Evolutionary conservation across 92 coral and sea anemone genomes (phyloP), one percentile per base, ranked within the genome.

Genomic region (Nematostella vectensis): DNA sequence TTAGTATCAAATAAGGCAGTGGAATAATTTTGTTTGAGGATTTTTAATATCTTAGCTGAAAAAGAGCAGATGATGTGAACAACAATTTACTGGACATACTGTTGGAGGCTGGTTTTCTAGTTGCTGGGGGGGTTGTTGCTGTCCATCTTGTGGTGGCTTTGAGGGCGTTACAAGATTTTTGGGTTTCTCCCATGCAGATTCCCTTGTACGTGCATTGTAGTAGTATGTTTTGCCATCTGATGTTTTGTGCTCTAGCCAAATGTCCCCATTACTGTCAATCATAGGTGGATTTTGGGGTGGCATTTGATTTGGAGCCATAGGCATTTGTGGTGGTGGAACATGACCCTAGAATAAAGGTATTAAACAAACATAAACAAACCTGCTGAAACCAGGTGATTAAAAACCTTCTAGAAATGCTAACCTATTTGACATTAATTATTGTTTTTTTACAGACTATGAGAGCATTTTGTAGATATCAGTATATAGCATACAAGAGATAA

Each of bases 131-230:
- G 40, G 40, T 33, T 33, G 40, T 31, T 49, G 66, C 17, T 47
- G 69, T 36, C 65, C 49, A 21, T 56, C 59, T 47, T 76, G 88
- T 15, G 40, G 61, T 33, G 62, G 82, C 2, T 48, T 29, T 2
- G 79, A 83, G 21, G 71, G 78, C 22, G 56, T 50, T 28, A 89
- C 71, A 15, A 89, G 54, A 51, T 93, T 93, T 74, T 87, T 83
- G 24, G 99, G 99, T 49, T 93, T 93, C 39, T 93, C 96, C 99
- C 99, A 93, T 1, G 99, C 71, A 8, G 96, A 74, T 57, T 93
- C 99, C 53, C 99, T 64, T 12, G 99, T 93, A 16, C 99, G 57
- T 50, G 99, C 96, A 93, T 93, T 93, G 40, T 93, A 93, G 40
- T 86, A 93, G 31, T 93, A 93, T 1, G 58, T 61, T 49, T 93